Conservation (phyloP, 2,888 invertebrate genomes). For the Onthophagus sagittarius region DNA sequence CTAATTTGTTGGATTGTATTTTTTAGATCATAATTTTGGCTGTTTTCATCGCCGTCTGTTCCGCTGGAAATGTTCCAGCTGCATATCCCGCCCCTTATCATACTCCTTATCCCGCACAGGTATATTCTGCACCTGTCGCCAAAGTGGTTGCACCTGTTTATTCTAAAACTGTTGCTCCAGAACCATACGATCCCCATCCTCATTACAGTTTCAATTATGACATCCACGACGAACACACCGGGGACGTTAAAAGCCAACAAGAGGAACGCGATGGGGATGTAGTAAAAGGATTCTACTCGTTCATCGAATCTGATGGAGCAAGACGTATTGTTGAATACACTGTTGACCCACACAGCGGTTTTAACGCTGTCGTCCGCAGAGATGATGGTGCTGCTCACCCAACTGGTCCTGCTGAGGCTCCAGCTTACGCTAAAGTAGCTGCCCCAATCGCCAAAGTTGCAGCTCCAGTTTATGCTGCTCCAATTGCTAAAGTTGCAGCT, state of each 20-base stretch:
- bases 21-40: conserved; percentile 39
- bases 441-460: conserved; percentile 22
- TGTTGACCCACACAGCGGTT: conserved; percentile 58
- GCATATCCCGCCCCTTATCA: conserved; percentile 4
- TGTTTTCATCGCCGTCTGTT: conserved; percentile 34
- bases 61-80: conserved; percentile 29
- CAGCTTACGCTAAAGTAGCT: conserved; percentile 22
- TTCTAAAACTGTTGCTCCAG: conserved; percentile 29
- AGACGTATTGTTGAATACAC: conserved; percentile 52
- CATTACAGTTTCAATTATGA: conserved; percentile 54
- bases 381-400: conserved; percentile 49
- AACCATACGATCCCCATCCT: conserved; percentile 48
- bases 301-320: conserved; percentile 53
- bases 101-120: conserved; percentile 29
- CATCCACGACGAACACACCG: conserved; percentile 52
- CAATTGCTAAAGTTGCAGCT: conserved; percentile 30
- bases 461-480: conserved; percentile 32
- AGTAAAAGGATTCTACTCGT: conserved; percentile 52
- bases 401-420: conserved; percentile 31
- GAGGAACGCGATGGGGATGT: conserved; percentile 52
- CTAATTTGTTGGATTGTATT: background rate
- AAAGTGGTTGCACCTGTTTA: conserved; percentile 34
- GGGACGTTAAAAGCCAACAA: conserved; percentile 52
- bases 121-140: conserved; percentile 31
- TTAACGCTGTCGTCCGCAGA: conserved; percentile 60